These are phyloP conservation scores for Pocillopora damicornis DNA, from an alignment of 64 coral and sea anemone species.

Conservation along the genomic window DNA sequence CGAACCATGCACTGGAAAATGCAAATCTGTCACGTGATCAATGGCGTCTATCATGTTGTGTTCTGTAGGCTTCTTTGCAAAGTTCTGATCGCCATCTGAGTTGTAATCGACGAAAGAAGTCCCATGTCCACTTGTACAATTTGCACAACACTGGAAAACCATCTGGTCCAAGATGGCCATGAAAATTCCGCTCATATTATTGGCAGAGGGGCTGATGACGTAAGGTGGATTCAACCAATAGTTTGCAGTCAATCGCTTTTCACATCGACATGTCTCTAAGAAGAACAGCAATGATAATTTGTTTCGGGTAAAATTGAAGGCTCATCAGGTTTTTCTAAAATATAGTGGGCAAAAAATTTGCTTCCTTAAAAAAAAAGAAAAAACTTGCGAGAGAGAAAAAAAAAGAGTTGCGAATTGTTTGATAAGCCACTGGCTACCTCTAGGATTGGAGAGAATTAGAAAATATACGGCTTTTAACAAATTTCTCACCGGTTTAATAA, in stretches of 20 bases:
- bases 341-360: too few relatives aligned
- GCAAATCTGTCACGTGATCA: conserved; percentile 24
- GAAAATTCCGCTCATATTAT: conserved; percentile 34
- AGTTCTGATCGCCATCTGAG: neutral
- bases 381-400: too few relatives aligned
- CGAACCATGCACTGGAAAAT: conserved; percentile 32
- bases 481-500: too few relatives aligned
- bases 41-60: conserved; percentile 10
- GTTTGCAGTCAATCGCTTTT: conserved; percentile 26
- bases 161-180: neutral
- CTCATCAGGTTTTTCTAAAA: neutral
- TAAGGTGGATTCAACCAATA: conserved; percentile 24
- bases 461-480: too few relatives aligned
- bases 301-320: neutral
- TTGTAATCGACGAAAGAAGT: conserved; percentile 6
- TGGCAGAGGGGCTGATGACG: neutral
- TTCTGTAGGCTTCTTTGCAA: conserved; percentile 5
- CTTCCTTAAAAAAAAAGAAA: too few relatives aligned
- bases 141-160: conserved; percentile 21
- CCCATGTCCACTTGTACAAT: conserved; percentile 3
- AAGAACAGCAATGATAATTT: neutral
- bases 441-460: too few relatives aligned
- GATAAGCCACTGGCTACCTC: too few relatives aligned
- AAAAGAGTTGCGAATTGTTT: too few relatives aligned
- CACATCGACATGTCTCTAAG: conserved; percentile 44